Base-by-base conservation (phyloP, 2,113 vertebrate species). In the Heloderma charlesbogerti region DNA sequence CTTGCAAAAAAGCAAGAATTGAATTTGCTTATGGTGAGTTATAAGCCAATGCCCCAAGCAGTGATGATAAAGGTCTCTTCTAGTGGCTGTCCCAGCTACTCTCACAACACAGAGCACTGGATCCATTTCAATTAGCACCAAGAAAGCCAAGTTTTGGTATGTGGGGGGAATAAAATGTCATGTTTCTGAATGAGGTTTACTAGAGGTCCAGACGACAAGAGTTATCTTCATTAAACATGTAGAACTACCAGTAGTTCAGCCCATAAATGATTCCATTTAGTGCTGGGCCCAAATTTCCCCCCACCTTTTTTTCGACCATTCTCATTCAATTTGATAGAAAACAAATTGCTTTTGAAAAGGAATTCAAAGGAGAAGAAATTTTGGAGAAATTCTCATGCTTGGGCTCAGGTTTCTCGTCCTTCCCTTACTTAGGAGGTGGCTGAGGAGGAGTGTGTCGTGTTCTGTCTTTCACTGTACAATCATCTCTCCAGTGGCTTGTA, bases 91-190 rank as follows among this genome's bases (percentile, higher is more conserved):
- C 54, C 0, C 60, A 43, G 75, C 60, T 69, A 37, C 31, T 88
- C 75, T 67, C 45, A 40, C 20, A 57, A 74, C n/a, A 29, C 40
- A 87, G n/a, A 57, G 69, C 48, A 75, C 85, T 75, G 71, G 85
- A 87, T 87, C 86, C 77, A 87, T 77, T 77, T 87, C 71, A 87
- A 63, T 87, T 77, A 77, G 72, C 71, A 87, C 72, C 51, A 87
- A 60, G 72, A 63, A 51, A 87, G n/a, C n/a, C 20, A 77, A 43
- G 72, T 57, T 87, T 87, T 27, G 15, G 34, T 77, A 43, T 77
- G 86, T n/a, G 25, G 10, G 3, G 72, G 69, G 71, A 75, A n/a
- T 18, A 60, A 87, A 86, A 60, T 37, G 48, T 37, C 48, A 60
- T 75, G 9, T 87, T 87, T 43, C 71, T 77, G 37, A 60, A 54